A percentile compares a stretch with the other conserved stretches of the same genome.
These are phyloP conservation scores for Bombus confusus DNA, from an alignment of 1,140 invertebrate species.

Conservation along the genomic window DNA sequence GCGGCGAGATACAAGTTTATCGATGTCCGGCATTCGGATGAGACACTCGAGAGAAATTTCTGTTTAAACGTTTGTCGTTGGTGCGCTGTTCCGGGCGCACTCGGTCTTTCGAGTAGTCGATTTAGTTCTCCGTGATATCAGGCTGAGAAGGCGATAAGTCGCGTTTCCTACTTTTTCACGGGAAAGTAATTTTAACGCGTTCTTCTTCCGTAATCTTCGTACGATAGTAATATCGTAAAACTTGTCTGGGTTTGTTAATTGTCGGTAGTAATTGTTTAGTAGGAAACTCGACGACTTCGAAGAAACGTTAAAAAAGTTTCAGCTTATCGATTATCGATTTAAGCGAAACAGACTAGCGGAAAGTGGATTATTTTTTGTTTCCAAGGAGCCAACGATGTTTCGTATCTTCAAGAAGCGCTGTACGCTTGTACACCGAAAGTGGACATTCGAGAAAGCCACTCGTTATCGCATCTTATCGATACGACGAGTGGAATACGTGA, in stretches of 20 bases:
- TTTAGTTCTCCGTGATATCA: no score
- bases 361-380: not conserved
- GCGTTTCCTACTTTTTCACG: no score
- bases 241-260: not conserved
- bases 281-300: not conserved
- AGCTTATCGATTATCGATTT: no score
- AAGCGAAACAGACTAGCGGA: not conserved
- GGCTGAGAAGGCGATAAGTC: no score
- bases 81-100: no score
- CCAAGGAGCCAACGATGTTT: not conserved
- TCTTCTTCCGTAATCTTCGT: no score
- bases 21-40: not conserved
- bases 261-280: not conserved
- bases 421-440: not conserved
- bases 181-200: no score
- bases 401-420: not conserved
- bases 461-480: conserved; percentile 13
- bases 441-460: not conserved
- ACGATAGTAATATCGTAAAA: not conserved
- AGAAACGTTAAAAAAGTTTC: not conserved
- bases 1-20: not conserved
- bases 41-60: not conserved
- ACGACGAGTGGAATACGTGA: not conserved
- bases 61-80: not conserved
- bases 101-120: no score